Conservation (phyloP, 2,797 vertebrate species). For the Parotocinclus haroldoi region DNA sequence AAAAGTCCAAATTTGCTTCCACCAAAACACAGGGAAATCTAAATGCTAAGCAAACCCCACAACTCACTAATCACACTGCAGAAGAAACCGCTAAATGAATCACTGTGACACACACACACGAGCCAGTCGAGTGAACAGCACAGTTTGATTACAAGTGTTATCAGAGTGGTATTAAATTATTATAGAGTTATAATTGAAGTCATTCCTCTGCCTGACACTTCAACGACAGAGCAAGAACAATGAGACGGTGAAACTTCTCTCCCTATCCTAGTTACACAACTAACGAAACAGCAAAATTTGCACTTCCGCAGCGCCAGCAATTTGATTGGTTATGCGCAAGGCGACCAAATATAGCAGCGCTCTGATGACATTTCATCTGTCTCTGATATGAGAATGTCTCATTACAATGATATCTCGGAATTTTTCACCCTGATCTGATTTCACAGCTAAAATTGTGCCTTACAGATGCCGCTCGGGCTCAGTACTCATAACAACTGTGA, state of each 20-base stretch:
- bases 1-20: no score
- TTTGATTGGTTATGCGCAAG: slow-evolving; percentile 7
- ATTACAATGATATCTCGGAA: slow-evolving; percentile 10
- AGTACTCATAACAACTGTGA: slow-evolving; percentile 2
- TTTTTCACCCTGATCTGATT: background rate
- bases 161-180: slow-evolving; percentile 16
- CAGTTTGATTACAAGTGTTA: slow-evolving; percentile 29
- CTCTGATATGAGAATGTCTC: slow-evolving; percentile 27
- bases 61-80: background rate
- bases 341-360: slow-evolving; percentile 19
- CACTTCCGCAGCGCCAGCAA: slow-evolving; percentile 31
- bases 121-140: slow-evolving; percentile 1
- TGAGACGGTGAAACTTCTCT: slow-evolving; percentile 12
- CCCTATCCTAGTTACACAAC: background rate
- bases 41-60: background rate
- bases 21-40: no score
- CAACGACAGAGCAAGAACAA: slow-evolving; percentile 36
- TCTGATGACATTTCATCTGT: slow-evolving; percentile 26
- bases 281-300: slow-evolving; percentile 10
- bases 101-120: slow-evolving; percentile 6
- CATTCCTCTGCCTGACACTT: slow-evolving; percentile 38
- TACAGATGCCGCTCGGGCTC: slow-evolving; percentile 3
- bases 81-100: slow-evolving; percentile 1
- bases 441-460: slow-evolving; percentile 1
- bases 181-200: slow-evolving; percentile 33